These are phyloP conservation scores for Spatulosminthurus flaviceps DNA, from an alignment of 2,888 invertebrate genomes.

Conservation along the genomic window DNA sequence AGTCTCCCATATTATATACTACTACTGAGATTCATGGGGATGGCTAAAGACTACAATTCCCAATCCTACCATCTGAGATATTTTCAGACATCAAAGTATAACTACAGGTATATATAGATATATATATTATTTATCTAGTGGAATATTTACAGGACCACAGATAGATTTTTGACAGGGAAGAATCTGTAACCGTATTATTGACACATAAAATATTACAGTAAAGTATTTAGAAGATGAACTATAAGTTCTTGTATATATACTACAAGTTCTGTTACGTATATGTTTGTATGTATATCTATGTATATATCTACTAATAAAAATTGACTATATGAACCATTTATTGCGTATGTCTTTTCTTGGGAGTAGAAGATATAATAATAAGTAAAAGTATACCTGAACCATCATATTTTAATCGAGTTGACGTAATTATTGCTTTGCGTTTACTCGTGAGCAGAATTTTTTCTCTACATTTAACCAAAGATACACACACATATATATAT, in stretches of 20 bases:
- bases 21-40: too few relatives aligned
- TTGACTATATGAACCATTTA: neutral
- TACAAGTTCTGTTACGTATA: too few relatives aligned
- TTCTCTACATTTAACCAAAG: too few relatives aligned
- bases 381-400: neutral
- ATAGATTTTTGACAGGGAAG: slow-evolving; percentile 25
- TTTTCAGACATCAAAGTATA: neutral
- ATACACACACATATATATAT: too few relatives aligned
- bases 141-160: slow-evolving; percentile 25
- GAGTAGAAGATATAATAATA: too few relatives aligned
- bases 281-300: too few relatives aligned
- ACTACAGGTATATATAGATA: too few relatives aligned
- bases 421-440: slow-evolving; percentile 27
- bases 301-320: too few relatives aligned
- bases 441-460: slow-evolving; percentile 26
- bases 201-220: slow-evolving; percentile 10
- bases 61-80: neutral
- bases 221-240: too few relatives aligned
- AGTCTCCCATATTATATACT: neutral
- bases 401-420: neutral
- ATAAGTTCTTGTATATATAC: too few relatives aligned
- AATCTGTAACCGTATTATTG: neutral
- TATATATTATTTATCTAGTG: slow-evolving; percentile 22
- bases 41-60: neutral
- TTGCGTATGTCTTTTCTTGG: slow-evolving; percentile 11